A percentile compares a stretch with the other conserved stretches of the same genome.
phyloP scores from a whole-genome alignment of 2,113 vertebrate genomes.

The Mola mola region DNA sequence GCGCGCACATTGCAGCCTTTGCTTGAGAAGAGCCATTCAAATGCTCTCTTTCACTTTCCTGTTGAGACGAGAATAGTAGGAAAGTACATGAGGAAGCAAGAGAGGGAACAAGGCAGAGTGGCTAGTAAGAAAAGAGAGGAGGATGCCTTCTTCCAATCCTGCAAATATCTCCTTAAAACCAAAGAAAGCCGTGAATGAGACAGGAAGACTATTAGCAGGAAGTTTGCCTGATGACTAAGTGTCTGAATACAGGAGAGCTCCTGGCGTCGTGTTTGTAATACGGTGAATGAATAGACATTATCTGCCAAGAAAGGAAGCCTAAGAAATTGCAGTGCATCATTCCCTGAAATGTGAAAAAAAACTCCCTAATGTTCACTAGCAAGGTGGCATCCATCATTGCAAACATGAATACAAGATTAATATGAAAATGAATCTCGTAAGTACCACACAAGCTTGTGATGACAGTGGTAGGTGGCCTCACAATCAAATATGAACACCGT shows the following conservation, averaged over 20 bases:
- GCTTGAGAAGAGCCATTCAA: slow-evolving; percentile 70
- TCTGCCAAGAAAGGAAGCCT: slow-evolving; percentile 47
- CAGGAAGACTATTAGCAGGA: slow-evolving; percentile 50
- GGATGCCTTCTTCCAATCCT: slow-evolving; percentile 35
- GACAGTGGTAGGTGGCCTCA: too few species aligned
- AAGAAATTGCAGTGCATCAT: slow-evolving; percentile 19
- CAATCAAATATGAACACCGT: too few species aligned
- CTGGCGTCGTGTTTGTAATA: slow-evolving; percentile 56
- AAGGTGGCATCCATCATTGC: too few species aligned
- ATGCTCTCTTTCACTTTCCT: slow-evolving; percentile 47
- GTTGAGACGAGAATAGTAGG: slow-evolving; percentile 66
- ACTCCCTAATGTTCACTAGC: background rate
- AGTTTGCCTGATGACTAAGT: slow-evolving; percentile 67
- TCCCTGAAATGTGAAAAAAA: slow-evolving; percentile 20
- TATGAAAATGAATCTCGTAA: too few species aligned
- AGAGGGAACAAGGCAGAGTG: background rate
- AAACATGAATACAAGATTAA: too few species aligned
- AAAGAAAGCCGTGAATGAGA: slow-evolving; percentile 48
- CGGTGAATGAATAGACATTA: slow-evolving; percentile 50
- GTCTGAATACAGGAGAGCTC: slow-evolving; percentile 54
- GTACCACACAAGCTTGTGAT: too few species aligned
- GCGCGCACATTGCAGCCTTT: slow-evolving; percentile 51
- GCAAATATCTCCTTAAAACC: slow-evolving; percentile 46
- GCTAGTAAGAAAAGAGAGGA: background rate
- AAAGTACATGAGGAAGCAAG: slow-evolving; percentile 42